Percentiles rank a stretch among this genome's conserved stretches.
These are phyloP conservation scores for Chrysopa pallens DNA, from an alignment of 1,140 invertebrate genomes.

Conservation along the genomic window DNA sequence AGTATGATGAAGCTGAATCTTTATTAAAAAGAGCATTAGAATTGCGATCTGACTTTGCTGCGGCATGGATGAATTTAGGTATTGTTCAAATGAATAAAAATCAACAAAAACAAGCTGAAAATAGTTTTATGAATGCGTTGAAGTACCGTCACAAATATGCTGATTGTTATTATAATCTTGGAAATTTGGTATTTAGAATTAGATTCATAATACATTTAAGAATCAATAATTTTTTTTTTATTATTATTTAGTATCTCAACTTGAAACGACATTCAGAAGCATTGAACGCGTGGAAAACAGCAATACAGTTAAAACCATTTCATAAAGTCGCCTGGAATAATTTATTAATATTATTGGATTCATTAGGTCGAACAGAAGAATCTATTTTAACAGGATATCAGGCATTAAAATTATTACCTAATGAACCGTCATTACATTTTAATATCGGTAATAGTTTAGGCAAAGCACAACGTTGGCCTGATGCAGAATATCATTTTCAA, in stretches of 20 bases:
- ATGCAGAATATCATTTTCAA: constrained; percentile 67
- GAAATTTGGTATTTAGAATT: constrained; percentile 52
- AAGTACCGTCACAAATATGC: constrained; percentile 62
- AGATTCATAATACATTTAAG: not conserved
- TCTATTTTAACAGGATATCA: constrained; percentile 47
- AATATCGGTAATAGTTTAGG: constrained; percentile 78
- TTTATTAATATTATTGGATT: constrained; percentile 72
- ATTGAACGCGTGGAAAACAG: constrained; percentile 57
- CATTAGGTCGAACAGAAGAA: constrained; percentile 46
- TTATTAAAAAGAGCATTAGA: constrained; percentile 56
- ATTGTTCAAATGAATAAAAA: constrained; percentile 67
- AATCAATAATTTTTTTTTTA: constrained; percentile 3
- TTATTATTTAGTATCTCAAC: constrained; percentile 33
- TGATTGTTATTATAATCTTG: constrained; percentile 88
- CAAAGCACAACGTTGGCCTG: constrained; percentile 52
- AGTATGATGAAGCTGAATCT: constrained; percentile 53
- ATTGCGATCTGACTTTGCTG: constrained; percentile 69
- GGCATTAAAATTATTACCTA: constrained; percentile 47
- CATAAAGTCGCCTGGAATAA: constrained; percentile 85
- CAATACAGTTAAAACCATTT: constrained; percentile 53
- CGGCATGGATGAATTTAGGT: constrained; percentile 96
- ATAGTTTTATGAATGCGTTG: constrained; percentile 64
- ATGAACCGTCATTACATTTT: constrained; percentile 62
- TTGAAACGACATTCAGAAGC: constrained; percentile 31
- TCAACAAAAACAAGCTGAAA: constrained; percentile 51